phyloP scores from a whole-genome alignment of 2,113 vertebrate genomes.

The Malaclemys terrapin region DNA sequence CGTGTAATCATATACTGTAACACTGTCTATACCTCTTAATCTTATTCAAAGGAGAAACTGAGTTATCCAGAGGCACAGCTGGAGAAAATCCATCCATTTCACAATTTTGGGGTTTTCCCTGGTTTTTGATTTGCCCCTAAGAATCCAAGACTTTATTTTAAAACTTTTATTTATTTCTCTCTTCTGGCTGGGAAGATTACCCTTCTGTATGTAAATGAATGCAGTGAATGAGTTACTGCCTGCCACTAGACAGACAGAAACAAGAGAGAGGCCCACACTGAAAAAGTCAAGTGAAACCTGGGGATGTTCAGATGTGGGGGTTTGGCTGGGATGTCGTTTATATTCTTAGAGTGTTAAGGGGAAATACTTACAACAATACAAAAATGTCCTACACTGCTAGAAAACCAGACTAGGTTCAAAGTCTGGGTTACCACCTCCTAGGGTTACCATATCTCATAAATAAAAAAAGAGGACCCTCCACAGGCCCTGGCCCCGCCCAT shows the following conservation, averaged over 20 bases:
- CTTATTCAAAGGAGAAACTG: neutral
- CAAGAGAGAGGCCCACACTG: neutral
- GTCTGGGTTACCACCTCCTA: neutral
- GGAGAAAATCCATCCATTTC: neutral
- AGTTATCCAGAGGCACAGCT: neutral
- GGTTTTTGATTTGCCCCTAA: neutral
- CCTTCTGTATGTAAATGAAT: neutral
- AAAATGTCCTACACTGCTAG: neutral
- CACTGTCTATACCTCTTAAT: neutral
- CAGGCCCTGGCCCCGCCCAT: no score
- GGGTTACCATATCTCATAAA: no score
- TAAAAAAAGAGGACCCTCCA: no score
- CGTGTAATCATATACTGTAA: neutral
- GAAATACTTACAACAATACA: neutral
- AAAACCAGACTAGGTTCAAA: neutral
- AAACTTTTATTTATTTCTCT: neutral
- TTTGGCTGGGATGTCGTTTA: neutral
- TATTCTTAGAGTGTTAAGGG: neutral
- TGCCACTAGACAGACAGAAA: neutral
- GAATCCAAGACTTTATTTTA: neutral
- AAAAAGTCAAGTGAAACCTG: neutral
- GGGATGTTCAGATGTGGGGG: neutral
- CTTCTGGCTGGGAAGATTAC: neutral
- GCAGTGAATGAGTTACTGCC: neutral
- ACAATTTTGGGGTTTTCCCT: neutral